Conservation (phyloP, 64 coral and sea anemone species). For the Actinia tenebrosa region DNA sequence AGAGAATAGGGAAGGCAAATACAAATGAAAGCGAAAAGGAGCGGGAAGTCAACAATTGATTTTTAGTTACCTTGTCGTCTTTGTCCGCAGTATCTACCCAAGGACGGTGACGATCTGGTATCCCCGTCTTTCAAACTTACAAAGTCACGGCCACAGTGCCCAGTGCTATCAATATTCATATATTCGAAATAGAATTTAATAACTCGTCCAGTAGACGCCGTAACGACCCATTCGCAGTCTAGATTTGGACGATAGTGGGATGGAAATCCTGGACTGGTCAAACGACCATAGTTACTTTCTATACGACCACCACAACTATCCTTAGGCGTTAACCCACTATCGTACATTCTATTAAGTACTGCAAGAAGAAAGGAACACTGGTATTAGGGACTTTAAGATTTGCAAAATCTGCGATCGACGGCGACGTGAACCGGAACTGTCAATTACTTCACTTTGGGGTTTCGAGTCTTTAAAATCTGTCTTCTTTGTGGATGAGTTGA, state of each 20-base stretch:
- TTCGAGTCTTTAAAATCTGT: too few relatives aligned
- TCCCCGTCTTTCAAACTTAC: constrained; percentile 38
- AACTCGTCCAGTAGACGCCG: not conserved
- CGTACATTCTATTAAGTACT: not conserved
- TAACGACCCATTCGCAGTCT: constrained; percentile 40
- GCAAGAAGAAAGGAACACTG: not conserved
- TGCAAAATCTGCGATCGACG: too few relatives aligned
- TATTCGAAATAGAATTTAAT: constrained; percentile 32
- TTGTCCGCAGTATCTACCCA: constrained; percentile 45
- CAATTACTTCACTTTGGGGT: too few relatives aligned
- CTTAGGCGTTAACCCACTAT: not conserved
- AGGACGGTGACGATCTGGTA: constrained; percentile 23
- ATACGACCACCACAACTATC: constrained; percentile 17
- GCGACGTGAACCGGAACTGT: too few relatives aligned
- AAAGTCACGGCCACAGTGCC: constrained; percentile 31
- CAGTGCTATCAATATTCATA: constrained; percentile 30
- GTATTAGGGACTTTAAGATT: too few relatives aligned
- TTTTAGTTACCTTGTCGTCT: constrained; percentile 28
- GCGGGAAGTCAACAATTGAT: too few relatives aligned
- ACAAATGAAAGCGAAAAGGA: not conserved
- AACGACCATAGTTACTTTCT: constrained; percentile 4
- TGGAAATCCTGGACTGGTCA: constrained; percentile 46
- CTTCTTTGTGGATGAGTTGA: too few relatives aligned
- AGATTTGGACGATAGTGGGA: constrained; percentile 10
- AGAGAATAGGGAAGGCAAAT: not conserved